Conservation (phyloP, 2,888 invertebrate genomes). For the Iphiclides podalirius region DNA sequence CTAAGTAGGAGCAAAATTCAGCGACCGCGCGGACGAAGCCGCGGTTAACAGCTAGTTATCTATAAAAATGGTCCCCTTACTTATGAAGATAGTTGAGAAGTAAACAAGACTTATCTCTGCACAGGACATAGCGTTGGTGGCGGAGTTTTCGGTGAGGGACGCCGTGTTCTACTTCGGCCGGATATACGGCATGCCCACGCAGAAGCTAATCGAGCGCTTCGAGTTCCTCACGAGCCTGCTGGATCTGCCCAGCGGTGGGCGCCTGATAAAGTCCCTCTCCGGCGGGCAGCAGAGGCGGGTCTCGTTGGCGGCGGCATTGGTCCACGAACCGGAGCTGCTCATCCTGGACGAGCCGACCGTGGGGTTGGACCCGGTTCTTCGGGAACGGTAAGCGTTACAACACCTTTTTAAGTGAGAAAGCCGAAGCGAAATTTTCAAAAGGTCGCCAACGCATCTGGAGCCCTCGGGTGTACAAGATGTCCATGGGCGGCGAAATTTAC, state of each 20-base stretch:
- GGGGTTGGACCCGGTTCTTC: conserved; percentile 93
- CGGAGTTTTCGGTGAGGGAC: conserved; percentile 89
- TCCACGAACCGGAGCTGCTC: conserved; percentile 92
- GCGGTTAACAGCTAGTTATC: no score
- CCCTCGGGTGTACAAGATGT: no score
- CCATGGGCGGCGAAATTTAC: no score
- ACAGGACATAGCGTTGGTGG: conserved; percentile 89
- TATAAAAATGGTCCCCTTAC: no score
- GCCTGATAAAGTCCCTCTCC: conserved; percentile 84
- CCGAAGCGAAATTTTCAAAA: no score
- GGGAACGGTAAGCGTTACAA: conserved; percentile 86
- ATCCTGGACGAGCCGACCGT: conserved; percentile 97
- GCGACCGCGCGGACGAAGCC: no score
- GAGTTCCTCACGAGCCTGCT: conserved; percentile 85
- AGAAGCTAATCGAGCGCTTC: conserved; percentile 83
- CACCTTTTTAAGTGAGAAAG: no score
- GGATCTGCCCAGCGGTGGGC: conserved; percentile 86
- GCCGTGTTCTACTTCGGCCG: conserved; percentile 93
- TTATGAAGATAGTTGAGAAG: no score
- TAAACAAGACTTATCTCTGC: conserved; percentile 8
- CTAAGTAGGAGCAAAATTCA: no score
- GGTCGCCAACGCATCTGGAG: no score
- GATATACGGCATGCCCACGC: conserved; percentile 87
- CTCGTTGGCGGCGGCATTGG: conserved; percentile 92
- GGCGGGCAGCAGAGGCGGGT: conserved; percentile 95